Conservation (phyloP, 2,797 vertebrate species). For the Dendrocincla fuliginosa region DNA sequence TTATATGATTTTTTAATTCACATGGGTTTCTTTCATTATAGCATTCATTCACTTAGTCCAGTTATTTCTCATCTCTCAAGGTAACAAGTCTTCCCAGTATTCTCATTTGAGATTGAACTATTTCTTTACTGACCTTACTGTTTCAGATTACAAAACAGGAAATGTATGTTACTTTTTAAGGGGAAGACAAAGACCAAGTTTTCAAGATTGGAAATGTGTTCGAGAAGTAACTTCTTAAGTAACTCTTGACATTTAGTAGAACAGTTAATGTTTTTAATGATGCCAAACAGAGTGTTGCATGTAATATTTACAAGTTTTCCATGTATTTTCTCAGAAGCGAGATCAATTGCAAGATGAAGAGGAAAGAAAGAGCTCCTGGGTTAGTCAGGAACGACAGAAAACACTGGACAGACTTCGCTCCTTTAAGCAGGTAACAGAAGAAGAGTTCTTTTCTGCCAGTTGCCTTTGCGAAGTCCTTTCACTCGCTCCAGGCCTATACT, state of each 20-base stretch:
- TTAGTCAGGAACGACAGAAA: conserved; percentile 92
- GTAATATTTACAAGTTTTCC: neutral
- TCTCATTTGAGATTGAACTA: neutral
- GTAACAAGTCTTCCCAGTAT: neutral
- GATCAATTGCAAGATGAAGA: conserved; percentile 86
- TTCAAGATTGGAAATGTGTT: neutral
- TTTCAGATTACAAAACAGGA: neutral
- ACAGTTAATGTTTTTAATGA: neutral
- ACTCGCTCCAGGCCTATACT: neutral
- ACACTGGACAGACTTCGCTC: conserved; percentile 93
- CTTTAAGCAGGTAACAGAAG: conserved; percentile 88
- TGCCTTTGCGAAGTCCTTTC: neutral
- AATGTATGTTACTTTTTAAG: neutral
- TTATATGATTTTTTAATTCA: neutral
- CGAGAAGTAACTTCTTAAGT: neutral
- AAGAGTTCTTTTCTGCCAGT: neutral
- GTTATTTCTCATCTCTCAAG: neutral
- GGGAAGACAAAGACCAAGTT: neutral
- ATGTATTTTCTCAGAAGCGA: conserved; percentile 69
- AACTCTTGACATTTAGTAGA: neutral
- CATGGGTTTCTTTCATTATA: neutral
- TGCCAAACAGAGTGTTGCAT: neutral
- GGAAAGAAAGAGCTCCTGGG: conserved; percentile 82
- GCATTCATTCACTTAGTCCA: neutral
- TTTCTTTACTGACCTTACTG: neutral